phyloP scores from a whole-genome alignment of 2,113 vertebrate species.

The Poeciliopsis turrubarensis region DNA sequence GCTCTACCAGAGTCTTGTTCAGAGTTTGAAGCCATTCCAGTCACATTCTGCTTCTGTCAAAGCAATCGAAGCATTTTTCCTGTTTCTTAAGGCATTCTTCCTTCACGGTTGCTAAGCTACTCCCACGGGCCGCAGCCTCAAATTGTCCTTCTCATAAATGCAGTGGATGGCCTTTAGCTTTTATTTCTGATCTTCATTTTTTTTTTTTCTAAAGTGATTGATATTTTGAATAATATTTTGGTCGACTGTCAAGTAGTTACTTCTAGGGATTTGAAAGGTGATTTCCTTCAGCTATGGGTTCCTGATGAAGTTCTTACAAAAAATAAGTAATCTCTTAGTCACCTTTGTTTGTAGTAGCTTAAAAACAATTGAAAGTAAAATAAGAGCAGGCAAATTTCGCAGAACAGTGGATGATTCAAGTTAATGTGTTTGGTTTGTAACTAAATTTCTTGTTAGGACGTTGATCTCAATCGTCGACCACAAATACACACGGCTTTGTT shows the following conservation, averaged over 20 bases:
- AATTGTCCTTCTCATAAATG: constrained; percentile 51
- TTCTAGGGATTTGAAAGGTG: not conserved
- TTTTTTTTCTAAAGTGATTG: not conserved
- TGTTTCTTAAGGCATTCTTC: constrained; percentile 60
- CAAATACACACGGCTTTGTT: too few relatives aligned
- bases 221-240: not conserved
- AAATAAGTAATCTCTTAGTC: not conserved
- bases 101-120: constrained; percentile 57
- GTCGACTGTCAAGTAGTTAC: not conserved
- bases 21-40: constrained; percentile 54
- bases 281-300: not conserved
- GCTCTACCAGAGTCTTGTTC: constrained; percentile 60
- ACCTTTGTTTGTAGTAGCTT: not conserved
- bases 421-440: too few relatives aligned
- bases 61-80: constrained; percentile 57
- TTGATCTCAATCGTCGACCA: too few relatives aligned
- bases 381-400: too few relatives aligned
- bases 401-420: not conserved
- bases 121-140: constrained; percentile 55
- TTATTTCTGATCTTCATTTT: not conserved
- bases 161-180: not conserved
- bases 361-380: too few relatives aligned
- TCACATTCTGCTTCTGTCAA: constrained; percentile 69
- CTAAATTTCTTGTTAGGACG: too few relatives aligned
- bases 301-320: not conserved